phyloP scores from a whole-genome alignment of 2,113 vertebrate genomes.

The Oenanthe oenanthe region DNA sequence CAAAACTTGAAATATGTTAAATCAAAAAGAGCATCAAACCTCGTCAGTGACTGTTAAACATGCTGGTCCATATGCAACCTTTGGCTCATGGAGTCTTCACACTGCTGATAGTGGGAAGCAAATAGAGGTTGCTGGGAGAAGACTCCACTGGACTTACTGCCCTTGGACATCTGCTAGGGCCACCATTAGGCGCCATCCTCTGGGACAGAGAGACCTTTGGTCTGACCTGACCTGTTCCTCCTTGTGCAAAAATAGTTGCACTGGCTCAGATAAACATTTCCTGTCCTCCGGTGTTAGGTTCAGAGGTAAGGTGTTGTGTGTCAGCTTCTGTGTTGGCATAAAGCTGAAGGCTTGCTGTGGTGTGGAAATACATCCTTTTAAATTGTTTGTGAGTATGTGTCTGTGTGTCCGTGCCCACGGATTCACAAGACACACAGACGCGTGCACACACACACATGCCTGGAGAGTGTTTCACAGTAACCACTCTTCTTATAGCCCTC shows the following conservation, averaged over 20 bases:
- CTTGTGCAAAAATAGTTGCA: background rate
- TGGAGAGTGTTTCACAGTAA: background rate
- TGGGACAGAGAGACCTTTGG: background rate
- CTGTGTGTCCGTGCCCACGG: background rate
- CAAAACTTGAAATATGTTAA: slow-evolving; percentile 61
- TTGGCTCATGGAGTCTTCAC: slow-evolving; percentile 47
- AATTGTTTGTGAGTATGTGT: background rate
- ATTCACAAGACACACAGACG: background rate
- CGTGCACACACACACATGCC: background rate
- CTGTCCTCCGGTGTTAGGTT: slow-evolving; percentile 57
- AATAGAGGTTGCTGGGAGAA: background rate
- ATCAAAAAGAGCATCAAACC: slow-evolving; percentile 66
- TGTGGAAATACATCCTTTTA: slow-evolving; percentile 11
- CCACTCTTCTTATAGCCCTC: slow-evolving; percentile 19
- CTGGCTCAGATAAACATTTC: slow-evolving; percentile 37
- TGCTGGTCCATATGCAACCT: slow-evolving; percentile 66
- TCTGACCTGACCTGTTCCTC: background rate
- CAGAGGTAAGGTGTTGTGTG: slow-evolving; percentile 42
- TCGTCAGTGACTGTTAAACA: slow-evolving; percentile 46
- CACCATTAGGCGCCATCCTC: background rate
- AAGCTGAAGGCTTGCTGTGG: slow-evolving; percentile 10
- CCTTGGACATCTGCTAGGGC: background rate
- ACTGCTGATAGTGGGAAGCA: background rate
- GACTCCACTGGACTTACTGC: background rate
- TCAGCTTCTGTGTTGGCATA: slow-evolving; percentile 36